Percentiles rank a stretch among this genome's conserved stretches.
phyloP scores from a whole-genome alignment of 2,113 vertebrate species.

The Hystrix brachyura region DNA sequence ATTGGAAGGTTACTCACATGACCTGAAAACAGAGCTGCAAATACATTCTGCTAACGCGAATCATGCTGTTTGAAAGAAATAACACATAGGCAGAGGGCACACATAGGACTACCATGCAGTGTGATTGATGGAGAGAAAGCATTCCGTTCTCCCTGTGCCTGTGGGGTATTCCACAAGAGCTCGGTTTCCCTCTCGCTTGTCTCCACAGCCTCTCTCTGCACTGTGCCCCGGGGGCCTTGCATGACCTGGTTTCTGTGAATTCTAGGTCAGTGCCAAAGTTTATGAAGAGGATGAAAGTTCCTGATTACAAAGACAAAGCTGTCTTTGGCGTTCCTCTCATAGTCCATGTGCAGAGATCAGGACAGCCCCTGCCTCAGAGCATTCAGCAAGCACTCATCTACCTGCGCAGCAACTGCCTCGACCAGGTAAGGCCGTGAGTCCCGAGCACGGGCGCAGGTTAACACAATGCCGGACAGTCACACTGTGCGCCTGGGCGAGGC shows the following conservation, averaged over 20 bases:
- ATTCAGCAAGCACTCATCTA: constrained; percentile 96
- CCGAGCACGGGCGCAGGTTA: neutral
- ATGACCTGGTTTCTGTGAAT: constrained; percentile 81
- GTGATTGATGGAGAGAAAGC: neutral
- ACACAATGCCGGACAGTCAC: neutral
- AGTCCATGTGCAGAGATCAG: constrained; percentile 96
- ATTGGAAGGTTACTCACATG: neutral
- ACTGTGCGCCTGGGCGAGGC: neutral
- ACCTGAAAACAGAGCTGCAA: constrained; percentile 15
- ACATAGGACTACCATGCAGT: neutral
- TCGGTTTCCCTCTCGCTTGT: constrained; percentile 55
- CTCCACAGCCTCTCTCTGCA: constrained; percentile 49
- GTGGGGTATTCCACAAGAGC: neutral
- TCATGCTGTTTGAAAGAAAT: neutral
- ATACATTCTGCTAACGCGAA: neutral
- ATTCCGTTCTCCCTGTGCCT: neutral
- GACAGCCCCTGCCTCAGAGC: constrained; percentile 97
- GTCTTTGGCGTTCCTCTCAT: constrained; percentile 99
- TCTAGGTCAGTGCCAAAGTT: constrained; percentile 98
- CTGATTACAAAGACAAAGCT: constrained; percentile 97
- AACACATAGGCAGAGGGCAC: neutral
- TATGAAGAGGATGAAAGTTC: constrained; percentile 99
- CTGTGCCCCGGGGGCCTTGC: constrained; percentile 39
- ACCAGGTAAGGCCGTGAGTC: constrained; percentile 91
- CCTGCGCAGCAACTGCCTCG: constrained; percentile 95